Evolutionary conservation across 1,140 invertebrate genomes (phyloP), one percentile per base, ranked within the genome.

Genomic region (Drosophila sp.): DNA sequence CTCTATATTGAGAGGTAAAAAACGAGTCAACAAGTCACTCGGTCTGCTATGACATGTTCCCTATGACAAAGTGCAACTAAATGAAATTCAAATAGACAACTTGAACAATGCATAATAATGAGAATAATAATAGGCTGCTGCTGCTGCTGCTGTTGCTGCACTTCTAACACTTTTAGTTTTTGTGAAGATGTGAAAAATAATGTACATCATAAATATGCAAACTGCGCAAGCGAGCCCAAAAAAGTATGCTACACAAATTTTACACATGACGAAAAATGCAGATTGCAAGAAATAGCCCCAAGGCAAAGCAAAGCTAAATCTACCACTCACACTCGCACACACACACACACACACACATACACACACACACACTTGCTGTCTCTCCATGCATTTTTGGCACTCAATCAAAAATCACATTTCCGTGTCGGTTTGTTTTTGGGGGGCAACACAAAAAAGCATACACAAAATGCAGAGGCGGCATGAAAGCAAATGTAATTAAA

Each of bases 401-500:
- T 89, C 85, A 87, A 87, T 87, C 84, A 87, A 84, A 87, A 87
- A 80, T 89, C 73, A 87, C 73, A 87, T 89, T 84, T 84, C 80
- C 73, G 66, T 84, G 84, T 76, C 73, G 72, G 73, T 66, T 76
- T 72, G 54, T 72, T 69, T 75, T 7, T 47, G n/a, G 11, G 40
- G 41, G 41, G 44, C 2, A 23, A n/a, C 62, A 61, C 17, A 25
- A 79, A 76, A 87, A 86, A 79, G 66, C 77, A 72, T 66, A 69
- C 55, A 61, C 61, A 57, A 70, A 62, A 70, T 50, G 23, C 69
- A 38, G 67, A 76, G 73, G 65, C 61, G 66, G 71, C 65, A 72
- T 75, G 66, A 80, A 87, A 75, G 84, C 76, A 90, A 90, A 90
- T 90, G 87, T 90, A 90, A 90, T 90, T 90, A 90, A 90, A 90